Conservation (phyloP, 1,140 invertebrate genomes). For the Nautilus pompilius region DNA sequence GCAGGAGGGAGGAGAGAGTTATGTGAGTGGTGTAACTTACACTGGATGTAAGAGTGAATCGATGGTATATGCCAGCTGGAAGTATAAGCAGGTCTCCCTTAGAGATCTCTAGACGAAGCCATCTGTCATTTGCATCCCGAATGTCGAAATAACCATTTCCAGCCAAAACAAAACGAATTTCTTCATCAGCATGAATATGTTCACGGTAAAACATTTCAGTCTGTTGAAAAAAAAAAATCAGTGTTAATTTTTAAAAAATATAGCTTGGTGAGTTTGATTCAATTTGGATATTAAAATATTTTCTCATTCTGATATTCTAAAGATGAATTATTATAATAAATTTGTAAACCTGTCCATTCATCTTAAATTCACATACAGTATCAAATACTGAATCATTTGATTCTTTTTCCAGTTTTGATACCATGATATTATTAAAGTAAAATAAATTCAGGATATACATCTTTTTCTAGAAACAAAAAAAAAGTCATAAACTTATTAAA, state of each 20-base stretch:
- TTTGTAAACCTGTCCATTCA: not conserved
- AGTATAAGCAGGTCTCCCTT: not conserved
- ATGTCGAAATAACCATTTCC: constrained; percentile 95
- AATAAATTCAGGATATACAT: too few relatives aligned
- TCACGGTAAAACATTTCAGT: constrained; percentile 84
- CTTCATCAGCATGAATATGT: constrained; percentile 94
- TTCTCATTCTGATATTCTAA: too few relatives aligned
- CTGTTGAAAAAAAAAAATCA: constrained; percentile 36
- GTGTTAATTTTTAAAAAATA: not conserved
- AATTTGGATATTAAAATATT: not conserved
- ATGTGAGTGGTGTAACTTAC: not conserved
- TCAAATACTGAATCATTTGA: not conserved
- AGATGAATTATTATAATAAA: too few relatives aligned
- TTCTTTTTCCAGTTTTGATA: not conserved
- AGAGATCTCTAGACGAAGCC: constrained; percentile 77
- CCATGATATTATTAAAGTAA: not conserved
- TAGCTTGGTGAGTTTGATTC: not conserved
- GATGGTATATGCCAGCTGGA: not conserved
- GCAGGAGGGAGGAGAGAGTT: too few relatives aligned
- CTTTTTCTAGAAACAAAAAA: too few relatives aligned
- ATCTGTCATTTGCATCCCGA: constrained; percentile 75
- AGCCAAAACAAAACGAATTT: constrained; percentile 81
- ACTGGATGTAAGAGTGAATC: not conserved
- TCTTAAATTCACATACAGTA: not conserved
- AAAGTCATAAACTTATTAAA: too few relatives aligned